A percentile compares a stretch with the other conserved stretches of the same genome.
Conservation (phyloP, 2,113 vertebrate genomes). For the Bucco capensis region DNA sequence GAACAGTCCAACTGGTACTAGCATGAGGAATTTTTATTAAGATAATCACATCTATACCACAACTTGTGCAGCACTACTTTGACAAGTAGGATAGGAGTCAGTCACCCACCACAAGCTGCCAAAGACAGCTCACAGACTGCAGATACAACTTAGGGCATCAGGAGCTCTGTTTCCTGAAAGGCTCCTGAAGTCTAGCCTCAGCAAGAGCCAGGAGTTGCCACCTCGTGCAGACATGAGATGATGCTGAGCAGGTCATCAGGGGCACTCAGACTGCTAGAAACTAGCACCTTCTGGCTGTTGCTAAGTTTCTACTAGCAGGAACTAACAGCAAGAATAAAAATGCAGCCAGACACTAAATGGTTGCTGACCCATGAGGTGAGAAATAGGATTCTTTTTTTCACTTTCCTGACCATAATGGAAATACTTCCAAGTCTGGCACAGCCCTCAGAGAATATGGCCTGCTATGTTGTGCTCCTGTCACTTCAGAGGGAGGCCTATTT, state of each 20-base stretch:
- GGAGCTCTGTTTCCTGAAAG: not conserved
- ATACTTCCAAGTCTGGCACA: not conserved
- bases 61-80: not conserved
- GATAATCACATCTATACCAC: not conserved
- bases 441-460: not conserved
- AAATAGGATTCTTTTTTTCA: not conserved
- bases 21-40: not conserved
- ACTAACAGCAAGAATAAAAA: not conserved
- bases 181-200: not conserved
- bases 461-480: not conserved
- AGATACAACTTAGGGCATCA: fast-evolving
- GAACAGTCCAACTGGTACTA: not conserved
- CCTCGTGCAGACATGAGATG: fast-evolving
- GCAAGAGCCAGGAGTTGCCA: not conserved
- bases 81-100: not conserved
- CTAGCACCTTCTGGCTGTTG: not conserved
- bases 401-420: not conserved
- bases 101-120: not conserved
- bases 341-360: not conserved
- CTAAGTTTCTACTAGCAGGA: not conserved
- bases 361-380: not conserved
- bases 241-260: not conserved
- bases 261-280: not conserved
- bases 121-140: not conserved
- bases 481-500: not conserved